Base-by-base conservation (phyloP, 2,888 invertebrate genomes). In the Sphaerophoria taeniata region DNA sequence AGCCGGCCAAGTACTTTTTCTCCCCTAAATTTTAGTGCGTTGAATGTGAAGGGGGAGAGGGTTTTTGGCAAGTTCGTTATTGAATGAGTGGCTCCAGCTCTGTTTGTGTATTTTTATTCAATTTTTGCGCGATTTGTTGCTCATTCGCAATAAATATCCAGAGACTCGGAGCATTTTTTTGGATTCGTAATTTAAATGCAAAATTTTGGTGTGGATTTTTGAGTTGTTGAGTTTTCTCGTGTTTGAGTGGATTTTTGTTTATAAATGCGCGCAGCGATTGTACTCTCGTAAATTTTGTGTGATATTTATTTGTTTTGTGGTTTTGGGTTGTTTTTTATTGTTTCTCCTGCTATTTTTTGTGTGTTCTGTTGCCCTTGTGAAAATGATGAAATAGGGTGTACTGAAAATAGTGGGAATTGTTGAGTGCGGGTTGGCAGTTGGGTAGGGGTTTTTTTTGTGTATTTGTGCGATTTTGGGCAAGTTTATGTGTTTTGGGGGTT, bases 121-220 rank as follows among this genome's bases (percentile, higher is more conserved):
- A 81, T 73, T 85, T 85, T 55, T 53, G 72, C 34, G 76, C 72
- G 81, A 81, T 76, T 81, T 81, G 85, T 85, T 81, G 73, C 85
- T 81, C 85, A 84, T 85, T 85, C 78, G 73, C 63, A 31, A 58
- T 9, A 24, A 24, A 24, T 24, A 24, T 24, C 24, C 24, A 24
- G 24, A 24, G 24, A 67, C 9, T 39, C 12, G 9, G 56, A 65
- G 65, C 12, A 34, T 45, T 80, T 67, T 56, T 67, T 60, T 76
- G 72, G 6, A 9, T 3, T 39, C 81, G 65, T 65, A 51, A 51
- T 60, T 49, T 16, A 3, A 24, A 24, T 24, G 16, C 6, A 9
- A 39, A 7, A 39, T 39, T 36, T 39, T 81, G 76, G 39, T 67
- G 34, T 55, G 63, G 72, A 70, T 67, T 67, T 31, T 67, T 56